Conservation (phyloP, 2,888 invertebrate species). For the Callyntrura sp. region DNA sequence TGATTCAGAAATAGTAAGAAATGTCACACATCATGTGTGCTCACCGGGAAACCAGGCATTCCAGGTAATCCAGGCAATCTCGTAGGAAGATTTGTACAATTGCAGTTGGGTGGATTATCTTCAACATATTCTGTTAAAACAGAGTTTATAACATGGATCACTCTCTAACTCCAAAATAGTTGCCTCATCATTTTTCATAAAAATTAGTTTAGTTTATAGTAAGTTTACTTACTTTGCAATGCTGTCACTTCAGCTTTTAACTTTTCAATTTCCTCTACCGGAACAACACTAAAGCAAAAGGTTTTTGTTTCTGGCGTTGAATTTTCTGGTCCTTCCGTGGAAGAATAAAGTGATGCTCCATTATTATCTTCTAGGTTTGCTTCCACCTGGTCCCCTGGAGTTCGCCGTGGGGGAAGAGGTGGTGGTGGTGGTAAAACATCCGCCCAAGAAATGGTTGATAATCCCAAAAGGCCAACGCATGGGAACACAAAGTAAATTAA, state of each 20-base stretch:
- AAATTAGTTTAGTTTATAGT: too few relatives aligned
- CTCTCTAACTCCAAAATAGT: neutral
- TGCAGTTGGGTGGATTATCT: constrained; percentile 23
- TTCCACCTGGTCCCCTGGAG: neutral
- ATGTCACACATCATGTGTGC: too few relatives aligned
- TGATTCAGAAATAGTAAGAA: too few relatives aligned
- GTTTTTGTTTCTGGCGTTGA: constrained; percentile 15
- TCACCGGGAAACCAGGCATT: neutral
- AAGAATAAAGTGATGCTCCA: neutral
- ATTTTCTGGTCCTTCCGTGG: constrained; percentile 5
- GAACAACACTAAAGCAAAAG: constrained; percentile 44
- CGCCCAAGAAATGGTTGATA: too few relatives aligned
- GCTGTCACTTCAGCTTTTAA: constrained; percentile 32
- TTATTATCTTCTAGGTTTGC: neutral
- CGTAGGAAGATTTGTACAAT: constrained; percentile 7
- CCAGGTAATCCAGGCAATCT: constrained; percentile 45
- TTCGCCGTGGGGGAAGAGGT: neutral
- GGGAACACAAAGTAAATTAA: too few relatives aligned
- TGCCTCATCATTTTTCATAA: too few relatives aligned
- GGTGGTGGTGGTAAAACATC: neutral
- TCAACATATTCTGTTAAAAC: constrained; percentile 22
- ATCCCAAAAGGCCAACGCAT: too few relatives aligned
- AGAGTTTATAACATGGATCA: neutral
- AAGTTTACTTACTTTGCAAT: constrained; percentile 38
- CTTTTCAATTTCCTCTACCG: constrained; percentile 25